Conservation (phyloP, 2,888 invertebrate genomes). For the Melanargia galathea region DNA sequence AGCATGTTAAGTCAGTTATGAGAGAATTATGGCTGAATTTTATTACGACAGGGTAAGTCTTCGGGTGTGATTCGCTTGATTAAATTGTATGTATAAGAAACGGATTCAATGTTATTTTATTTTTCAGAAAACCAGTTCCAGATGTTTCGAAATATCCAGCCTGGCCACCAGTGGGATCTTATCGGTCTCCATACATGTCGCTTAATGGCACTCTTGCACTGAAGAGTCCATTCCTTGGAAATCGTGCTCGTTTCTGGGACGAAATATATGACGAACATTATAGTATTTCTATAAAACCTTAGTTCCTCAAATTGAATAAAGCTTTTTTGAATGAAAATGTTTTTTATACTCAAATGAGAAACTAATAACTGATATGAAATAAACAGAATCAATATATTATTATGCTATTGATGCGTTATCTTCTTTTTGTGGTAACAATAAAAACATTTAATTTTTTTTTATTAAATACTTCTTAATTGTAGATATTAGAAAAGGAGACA, state of each 20-base stretch:
- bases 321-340: neutral
- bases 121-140: conserved; percentile 44
- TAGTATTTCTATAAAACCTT: conserved; percentile 7
- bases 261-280: conserved; percentile 19
- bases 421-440: too few relatives aligned
- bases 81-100: too few relatives aligned
- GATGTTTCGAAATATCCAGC: conserved; percentile 42
- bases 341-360: neutral
- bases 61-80: neutral
- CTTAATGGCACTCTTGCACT: conserved; percentile 46
- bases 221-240: conserved; percentile 39
- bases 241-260: conserved; percentile 17
- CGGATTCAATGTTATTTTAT: conserved; percentile 5
- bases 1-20: conserved; percentile 41
- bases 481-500: too few relatives aligned
- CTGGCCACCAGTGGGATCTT: conserved; percentile 50
- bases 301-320: neutral
- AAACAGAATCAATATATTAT: too few relatives aligned
- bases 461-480: too few relatives aligned
- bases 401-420: too few relatives aligned
- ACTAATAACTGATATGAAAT: too few relatives aligned
- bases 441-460: too few relatives aligned
- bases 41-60: conserved; percentile 45
- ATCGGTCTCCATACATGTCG: conserved; percentile 52
- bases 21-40: conserved; percentile 48